Evolutionary conservation across 1,140 invertebrate species (phyloP).

Genomic region (Aplysia californica): DNA sequence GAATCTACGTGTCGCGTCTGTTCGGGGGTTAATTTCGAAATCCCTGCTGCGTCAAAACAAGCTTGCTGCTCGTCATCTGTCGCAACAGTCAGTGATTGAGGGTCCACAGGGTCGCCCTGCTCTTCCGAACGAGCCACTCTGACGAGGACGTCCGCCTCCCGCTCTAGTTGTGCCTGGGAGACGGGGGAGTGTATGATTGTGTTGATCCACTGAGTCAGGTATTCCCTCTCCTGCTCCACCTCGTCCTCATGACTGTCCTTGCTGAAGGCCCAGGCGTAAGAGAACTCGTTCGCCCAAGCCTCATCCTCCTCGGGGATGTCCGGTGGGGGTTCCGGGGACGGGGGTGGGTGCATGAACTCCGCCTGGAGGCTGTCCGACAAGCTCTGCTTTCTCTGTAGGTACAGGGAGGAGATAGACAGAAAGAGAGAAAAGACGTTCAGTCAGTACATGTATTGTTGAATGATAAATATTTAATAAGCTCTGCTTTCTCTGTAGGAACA

Average conservation of each 20-base stretch:
- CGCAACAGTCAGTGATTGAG: too few species aligned
- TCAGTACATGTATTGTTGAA: too few species aligned
- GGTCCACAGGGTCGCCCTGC: constrained; percentile 10
- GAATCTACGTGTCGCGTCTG: too few species aligned
- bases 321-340: not conserved
- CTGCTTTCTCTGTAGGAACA: too few species aligned
- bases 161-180: too few species aligned
- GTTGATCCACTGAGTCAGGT: constrained; percentile 8
- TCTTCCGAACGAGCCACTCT: not conserved
- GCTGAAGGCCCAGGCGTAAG: constrained; percentile 20
- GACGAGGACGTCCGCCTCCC: too few species aligned
- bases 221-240: not conserved
- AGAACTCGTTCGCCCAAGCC: constrained; percentile 7
- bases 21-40: too few species aligned
- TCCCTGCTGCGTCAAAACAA: too few species aligned
- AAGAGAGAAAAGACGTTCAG: too few species aligned
- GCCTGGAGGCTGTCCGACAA: not conserved
- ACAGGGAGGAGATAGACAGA: not conserved
- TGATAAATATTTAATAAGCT: too few species aligned
- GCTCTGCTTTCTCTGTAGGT: not conserved
- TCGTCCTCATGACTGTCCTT: not conserved
- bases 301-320: constrained; percentile 12
- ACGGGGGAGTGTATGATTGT: constrained; percentile 10
- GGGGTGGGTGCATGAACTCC: constrained; percentile 8
- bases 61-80: too few species aligned